Percentiles rank a stretch among this genome's conserved stretches.
phyloP scores from a whole-genome alignment of 2,888 invertebrate genomes.

The Digitonthophagus gazella region DNA sequence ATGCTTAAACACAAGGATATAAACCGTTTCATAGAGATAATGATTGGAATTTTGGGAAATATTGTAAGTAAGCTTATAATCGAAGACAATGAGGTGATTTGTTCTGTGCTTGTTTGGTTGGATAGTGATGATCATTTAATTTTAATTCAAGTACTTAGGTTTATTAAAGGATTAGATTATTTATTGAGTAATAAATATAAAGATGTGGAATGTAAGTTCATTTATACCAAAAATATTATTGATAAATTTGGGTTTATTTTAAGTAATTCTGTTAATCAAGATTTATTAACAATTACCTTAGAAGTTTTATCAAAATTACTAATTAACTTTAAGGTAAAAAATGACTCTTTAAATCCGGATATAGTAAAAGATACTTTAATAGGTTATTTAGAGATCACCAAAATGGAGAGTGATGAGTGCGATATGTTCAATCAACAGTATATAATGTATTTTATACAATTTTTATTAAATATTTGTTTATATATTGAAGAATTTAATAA shows the following conservation, averaged over 20 bases:
- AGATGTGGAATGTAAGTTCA: no score
- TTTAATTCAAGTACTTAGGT: constrained; percentile 69
- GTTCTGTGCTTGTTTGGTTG: constrained; percentile 57
- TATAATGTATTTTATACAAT: constrained; percentile 38
- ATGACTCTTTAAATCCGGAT: constrained; percentile 31
- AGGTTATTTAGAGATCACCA: constrained; percentile 35
- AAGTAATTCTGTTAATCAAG: constrained; percentile 68
- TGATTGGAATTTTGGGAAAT: constrained; percentile 81
- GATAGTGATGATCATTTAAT: constrained; percentile 68
- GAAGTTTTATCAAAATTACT: constrained; percentile 54
- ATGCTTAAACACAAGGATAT: constrained; percentile 56
- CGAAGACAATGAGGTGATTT: constrained; percentile 56
- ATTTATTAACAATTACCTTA: constrained; percentile 58
- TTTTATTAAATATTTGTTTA: constrained; percentile 39
- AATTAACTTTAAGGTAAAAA: constrained; percentile 33
- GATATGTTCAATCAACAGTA: constrained; percentile 34
- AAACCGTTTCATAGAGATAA: constrained; percentile 72
- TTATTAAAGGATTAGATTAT: constrained; percentile 56
- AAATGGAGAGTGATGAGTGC: constrained; percentile 29
- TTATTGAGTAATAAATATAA: constrained; percentile 30
- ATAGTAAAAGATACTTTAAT: constrained; percentile 34
- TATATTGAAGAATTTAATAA: constrained; percentile 26
- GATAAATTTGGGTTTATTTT: constrained; percentile 68
- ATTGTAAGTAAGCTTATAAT: constrained; percentile 67
- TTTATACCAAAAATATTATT: constrained; percentile 51